Evolutionary conservation across 2,888 invertebrate genomes (phyloP).

Genomic region (Diogma glabrata): DNA sequence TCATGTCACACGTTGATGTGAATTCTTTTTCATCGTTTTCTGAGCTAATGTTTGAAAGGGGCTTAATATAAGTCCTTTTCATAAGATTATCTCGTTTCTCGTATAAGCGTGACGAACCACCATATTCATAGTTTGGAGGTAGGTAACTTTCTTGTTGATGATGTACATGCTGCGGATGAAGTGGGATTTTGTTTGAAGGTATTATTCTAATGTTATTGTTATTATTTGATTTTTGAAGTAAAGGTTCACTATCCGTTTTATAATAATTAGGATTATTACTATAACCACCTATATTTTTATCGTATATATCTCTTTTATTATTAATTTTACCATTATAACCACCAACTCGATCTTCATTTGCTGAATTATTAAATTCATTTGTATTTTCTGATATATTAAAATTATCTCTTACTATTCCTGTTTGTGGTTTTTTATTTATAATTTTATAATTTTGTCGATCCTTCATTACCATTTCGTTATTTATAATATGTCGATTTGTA

Average conservation of each 20-base stretch:
- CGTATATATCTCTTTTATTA: constrained; percentile 8
- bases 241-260: constrained; percentile 36
- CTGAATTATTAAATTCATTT: constrained; percentile 24
- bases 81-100: constrained; percentile 5
- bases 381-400: constrained; percentile 38
- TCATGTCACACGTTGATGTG: constrained; percentile 73
- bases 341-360: constrained; percentile 14
- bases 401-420: constrained; percentile 26
- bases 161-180: too few relatives aligned
- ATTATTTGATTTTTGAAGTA: constrained; percentile 25
- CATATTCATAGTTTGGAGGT: constrained; percentile 33
- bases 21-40: constrained; percentile 33
- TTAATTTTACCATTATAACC: not conserved
- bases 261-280: constrained; percentile 26
- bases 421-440: constrained; percentile 12
- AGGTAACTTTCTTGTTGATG: not conserved
- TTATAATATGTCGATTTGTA: constrained; percentile 8
- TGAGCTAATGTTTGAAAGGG: constrained; percentile 45
- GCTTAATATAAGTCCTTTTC: constrained; percentile 41
- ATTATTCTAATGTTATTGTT: constrained; percentile 2
- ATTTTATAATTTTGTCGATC: constrained; percentile 19
- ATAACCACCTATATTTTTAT: constrained; percentile 2
- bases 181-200: not conserved
- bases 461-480: not conserved
- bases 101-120: not conserved